Base-by-base conservation (phyloP, 2,888 invertebrate genomes). In the Acanthacorydalis orientalis region DNA sequence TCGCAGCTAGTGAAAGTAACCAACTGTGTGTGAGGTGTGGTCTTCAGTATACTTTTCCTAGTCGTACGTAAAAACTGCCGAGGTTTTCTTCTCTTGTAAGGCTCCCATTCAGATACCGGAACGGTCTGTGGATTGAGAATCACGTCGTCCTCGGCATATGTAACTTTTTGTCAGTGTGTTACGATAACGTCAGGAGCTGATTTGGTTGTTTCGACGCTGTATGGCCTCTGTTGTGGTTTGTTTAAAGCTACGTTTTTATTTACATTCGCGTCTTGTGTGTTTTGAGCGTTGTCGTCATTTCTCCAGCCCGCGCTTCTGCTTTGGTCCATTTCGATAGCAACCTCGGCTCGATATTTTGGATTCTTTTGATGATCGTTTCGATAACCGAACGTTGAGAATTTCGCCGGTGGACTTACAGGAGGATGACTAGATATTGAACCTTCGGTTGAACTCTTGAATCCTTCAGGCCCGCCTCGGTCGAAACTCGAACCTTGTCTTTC, bases 121-220 rank as follows among this genome's bases (percentile, higher is more conserved):
- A 31, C 15, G 12, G 41, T 16, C 9, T 31, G 12, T 33, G 34
- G 33, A n/a, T 33, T 14, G 16, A n/a, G 12, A 14, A 37, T 37
- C 12, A 12, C 14, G 12, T 37, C 31, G 16, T 44, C 44, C 12
- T 31, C 44, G 44, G 39, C 46, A 55, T 50, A 52, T 50, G 43
- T 31, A 11, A 57, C 59, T 67, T 68, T 64, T 57, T 75, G 79
- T 82, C 80, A 82, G 77, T 82, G 82, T 51, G 80, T 82, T 58
- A 88, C 88, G 61, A 90, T 87, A 58, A 90, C 89, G 65, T 90
- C 90, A 44, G 89, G 89, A 1, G 89, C 89, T 48, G 89, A 88
- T 59, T 88, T 85, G 49, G 87, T 86, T 48, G 88, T 87, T 61
- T 88, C 82, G 49, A 79, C 80, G 66, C 86, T 84, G 67, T 82